Conservation (phyloP, 2,888 invertebrate species). For the Holacanthella duospinosa region DNA sequence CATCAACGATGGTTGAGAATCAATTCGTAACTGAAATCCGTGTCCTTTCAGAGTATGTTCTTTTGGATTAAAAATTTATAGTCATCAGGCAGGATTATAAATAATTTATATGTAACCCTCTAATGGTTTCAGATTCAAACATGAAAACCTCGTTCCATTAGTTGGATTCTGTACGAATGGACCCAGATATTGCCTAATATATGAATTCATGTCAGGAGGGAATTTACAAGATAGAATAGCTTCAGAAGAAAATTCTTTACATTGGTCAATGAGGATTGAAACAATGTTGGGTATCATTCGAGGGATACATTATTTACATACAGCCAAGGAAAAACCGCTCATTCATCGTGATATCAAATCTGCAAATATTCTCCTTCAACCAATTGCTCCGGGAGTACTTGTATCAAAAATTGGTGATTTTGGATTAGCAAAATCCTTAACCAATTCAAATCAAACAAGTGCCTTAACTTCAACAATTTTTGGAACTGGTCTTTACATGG, state of each 20-base stretch:
- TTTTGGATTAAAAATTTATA: background rate
- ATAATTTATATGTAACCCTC: background rate
- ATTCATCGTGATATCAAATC: slow-evolving; percentile 70
- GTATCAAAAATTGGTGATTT: slow-evolving; percentile 58
- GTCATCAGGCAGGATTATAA: background rate
- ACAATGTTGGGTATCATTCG: slow-evolving; percentile 57
- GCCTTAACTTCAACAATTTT: slow-evolving; percentile 48
- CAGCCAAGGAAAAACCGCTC: slow-evolving; percentile 50
- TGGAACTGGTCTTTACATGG: slow-evolving; percentile 64
- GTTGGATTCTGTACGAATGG: slow-evolving; percentile 64
- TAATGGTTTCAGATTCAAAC: slow-evolving; percentile 47
- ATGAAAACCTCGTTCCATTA: slow-evolving; percentile 62
- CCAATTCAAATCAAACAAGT: slow-evolving; percentile 43
- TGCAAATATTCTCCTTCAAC: slow-evolving; percentile 58
- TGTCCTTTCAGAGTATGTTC: slow-evolving; percentile 21
- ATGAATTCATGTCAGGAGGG: slow-evolving; percentile 65
- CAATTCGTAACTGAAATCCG: slow-evolving; percentile 39
- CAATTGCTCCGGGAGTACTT: background rate
- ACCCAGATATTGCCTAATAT: slow-evolving; percentile 58
- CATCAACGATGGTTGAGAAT: slow-evolving; percentile 27
- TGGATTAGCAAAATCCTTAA: slow-evolving; percentile 54
- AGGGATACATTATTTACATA: slow-evolving; percentile 59
- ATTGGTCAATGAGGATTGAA: slow-evolving; percentile 50
- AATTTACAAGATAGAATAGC: slow-evolving; percentile 58
- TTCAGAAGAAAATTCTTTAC: slow-evolving; percentile 38